Evolutionary conservation across 2,797 vertebrate genomes (phyloP), one percentile per base, ranked within the genome.

Genomic region (Tragopan temminckii): DNA sequence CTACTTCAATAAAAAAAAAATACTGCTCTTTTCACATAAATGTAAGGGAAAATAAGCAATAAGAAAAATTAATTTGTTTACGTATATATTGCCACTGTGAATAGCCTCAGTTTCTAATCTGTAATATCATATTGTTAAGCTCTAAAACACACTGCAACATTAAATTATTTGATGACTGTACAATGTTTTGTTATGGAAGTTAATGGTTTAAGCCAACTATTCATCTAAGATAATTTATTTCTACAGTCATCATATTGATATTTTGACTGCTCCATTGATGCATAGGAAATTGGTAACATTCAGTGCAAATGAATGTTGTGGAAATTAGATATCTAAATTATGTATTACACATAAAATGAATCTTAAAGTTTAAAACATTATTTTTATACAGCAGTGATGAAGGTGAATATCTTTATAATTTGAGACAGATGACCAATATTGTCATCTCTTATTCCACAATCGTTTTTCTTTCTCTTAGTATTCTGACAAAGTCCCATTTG

Each of bases 301-400:
- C 29, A 80, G 59, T 62, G 61, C 43, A 88, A 74, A 91, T 92
- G 91, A 94, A 91, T 83, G 50, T 76, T 94, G 87, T 95, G 80
- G 33, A 94, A 92, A 84, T 79, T 83, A 81, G 36, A 88, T 18
- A 35, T 27, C 10, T 76, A 95, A 97, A 95, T 96, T 68, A 93
- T 33, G 50, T 64, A 82, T 93, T 92, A 58, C 69, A 93, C 87
- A 89, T 88, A 87, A 97, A 97, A 97, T 89, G 42, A 94, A 95
- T 94, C 75, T 57, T 93, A 95, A 97, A 88, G 33, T 53, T 84
- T 67, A 83, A 95, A 97, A 76, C 53, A 80, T 58, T 86, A 72
- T 40, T 96, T 96, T 97, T 88, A 89, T 81, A 68, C 19, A 89
- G 21, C 93, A 89, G 86, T 27, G 43, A 91, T 94, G 89, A 93